Evolutionary conservation across 2,888 invertebrate genomes (phyloP), one percentile per base, ranked within the genome.

Genomic region (Minunthozetes semirufus): DNA sequence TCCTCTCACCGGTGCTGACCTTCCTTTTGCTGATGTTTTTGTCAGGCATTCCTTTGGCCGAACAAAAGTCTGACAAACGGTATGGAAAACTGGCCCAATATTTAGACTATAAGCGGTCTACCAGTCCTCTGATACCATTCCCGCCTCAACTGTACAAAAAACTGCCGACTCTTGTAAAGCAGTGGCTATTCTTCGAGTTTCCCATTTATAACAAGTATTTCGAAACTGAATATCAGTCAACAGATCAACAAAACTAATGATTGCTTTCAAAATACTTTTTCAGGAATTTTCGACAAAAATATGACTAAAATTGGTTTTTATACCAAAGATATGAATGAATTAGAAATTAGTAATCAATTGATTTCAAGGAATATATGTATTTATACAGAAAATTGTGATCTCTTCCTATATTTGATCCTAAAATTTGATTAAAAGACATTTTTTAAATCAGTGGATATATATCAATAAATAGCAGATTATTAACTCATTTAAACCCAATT

Each of bases 121-220:
- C 50, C 17, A 50, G 50, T 50, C 50, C 50, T 19, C 19, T 50
- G 6, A n/a, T 50, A n/a, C 19, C 19, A 3, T 50, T 50, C 13
- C 50, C 50, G 4, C 50, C 50, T 3, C 50, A 19, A 19, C 17
- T 50, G 6, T 50, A 50, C 19, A 3, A 13, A 15, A 50, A 50
- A 50, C 13, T 50, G 50, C 50, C 50, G 17, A 17, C 17, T n/a
- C n/a, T 50, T 50, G 4, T 50, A 5, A 50, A 50, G 13, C 19
- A n/a, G 50, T n/a, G 17, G 17, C 19, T 50, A 5, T 50, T 50
- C 50, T 50, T 50, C 50, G 50, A 50, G 50, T 50, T 50, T 50
- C 50, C 50, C 17, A 50, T 50, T 50, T 50, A 50, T 50, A 50
- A 50, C 50, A 50, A 50, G 50, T 50, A 50, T 50, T 50, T 50